A percentile compares a stretch with the other conserved stretches of the same genome.
These are phyloP conservation scores for Lacanobia oleracea DNA, from an alignment of 2,888 invertebrate genomes.

Conservation along the genomic window DNA sequence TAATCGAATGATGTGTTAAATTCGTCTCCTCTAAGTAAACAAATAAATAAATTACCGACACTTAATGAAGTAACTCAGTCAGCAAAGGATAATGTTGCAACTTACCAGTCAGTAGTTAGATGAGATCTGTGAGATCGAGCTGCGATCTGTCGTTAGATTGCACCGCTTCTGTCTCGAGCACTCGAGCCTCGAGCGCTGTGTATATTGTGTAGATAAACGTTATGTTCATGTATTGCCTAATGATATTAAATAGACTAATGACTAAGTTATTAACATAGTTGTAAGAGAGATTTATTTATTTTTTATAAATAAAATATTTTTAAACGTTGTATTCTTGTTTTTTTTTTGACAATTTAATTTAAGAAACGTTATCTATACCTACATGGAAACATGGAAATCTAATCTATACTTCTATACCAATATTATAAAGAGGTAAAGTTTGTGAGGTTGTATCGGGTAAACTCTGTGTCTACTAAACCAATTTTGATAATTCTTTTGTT, in stretches of 20 bases:
- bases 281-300: slow-evolving; percentile 71
- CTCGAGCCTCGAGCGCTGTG: slow-evolving; percentile 34
- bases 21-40: neutral
- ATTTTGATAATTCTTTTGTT: too few relatives aligned
- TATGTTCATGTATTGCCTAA: slow-evolving; percentile 77
- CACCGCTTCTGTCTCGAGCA: slow-evolving; percentile 13
- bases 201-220: slow-evolving; percentile 46
- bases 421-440: too few relatives aligned
- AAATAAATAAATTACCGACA: too few relatives aligned
- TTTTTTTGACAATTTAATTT: too few relatives aligned
- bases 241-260: slow-evolving; percentile 69
- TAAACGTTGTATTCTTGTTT: slow-evolving; percentile 26
- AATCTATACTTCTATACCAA: too few relatives aligned
- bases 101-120: slow-evolving; percentile 35
- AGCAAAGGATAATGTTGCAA: slow-evolving; percentile 1
- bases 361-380: too few relatives aligned
- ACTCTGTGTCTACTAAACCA: too few relatives aligned
- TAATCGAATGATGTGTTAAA: neutral
- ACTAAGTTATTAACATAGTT: slow-evolving; percentile 76
- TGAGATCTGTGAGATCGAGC: slow-evolving; percentile 28
- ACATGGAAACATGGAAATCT: too few relatives aligned
- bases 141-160: slow-evolving; percentile 36
- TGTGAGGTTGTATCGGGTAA: too few relatives aligned
- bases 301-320: slow-evolving; percentile 68
- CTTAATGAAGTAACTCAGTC: too few relatives aligned